A percentile compares a stretch with the other conserved stretches of the same genome.
These are phyloP conservation scores for Acleris laterana DNA, from an alignment of 2,888 invertebrate genomes.

Conservation along the genomic window DNA sequence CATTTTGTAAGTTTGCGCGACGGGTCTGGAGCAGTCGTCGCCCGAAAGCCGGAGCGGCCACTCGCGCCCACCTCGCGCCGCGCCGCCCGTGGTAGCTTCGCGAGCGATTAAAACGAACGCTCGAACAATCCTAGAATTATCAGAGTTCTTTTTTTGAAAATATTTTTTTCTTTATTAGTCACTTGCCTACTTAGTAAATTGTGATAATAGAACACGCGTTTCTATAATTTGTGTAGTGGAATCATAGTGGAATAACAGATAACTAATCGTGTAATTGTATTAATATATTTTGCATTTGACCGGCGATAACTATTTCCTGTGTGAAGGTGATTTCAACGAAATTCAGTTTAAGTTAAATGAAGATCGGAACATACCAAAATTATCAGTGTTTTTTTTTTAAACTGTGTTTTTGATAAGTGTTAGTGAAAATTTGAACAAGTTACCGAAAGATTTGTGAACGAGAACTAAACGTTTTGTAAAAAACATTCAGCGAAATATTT, in stretches of 20 bases:
- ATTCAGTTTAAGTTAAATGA: no score
- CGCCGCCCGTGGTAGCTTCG: neutral
- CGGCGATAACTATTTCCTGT: no score
- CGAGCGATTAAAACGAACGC: constrained; percentile 4
- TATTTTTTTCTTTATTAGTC: neutral
- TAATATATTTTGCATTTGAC: no score
- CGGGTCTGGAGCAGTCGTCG: constrained; percentile 8
- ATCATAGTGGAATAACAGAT: neutral
- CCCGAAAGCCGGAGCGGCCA: neutral
- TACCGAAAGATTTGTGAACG: no score
- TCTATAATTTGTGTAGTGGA: neutral
- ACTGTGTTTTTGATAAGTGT: no score
- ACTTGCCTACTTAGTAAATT: neutral
- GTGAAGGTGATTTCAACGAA: no score
- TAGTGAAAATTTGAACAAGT: no score
- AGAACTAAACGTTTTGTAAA: no score
- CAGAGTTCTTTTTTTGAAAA: neutral
- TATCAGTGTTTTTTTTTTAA: no score
- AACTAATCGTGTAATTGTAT: neutral
- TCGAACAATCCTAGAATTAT: neutral
- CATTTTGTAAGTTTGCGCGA: constrained; percentile 13
- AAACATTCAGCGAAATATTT: no score
- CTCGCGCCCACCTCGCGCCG: neutral
- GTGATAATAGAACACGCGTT: neutral
- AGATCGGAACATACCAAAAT: no score